phyloP scores from a whole-genome alignment of 1,140 invertebrate genomes.

The Drosophila hydei region DNA sequence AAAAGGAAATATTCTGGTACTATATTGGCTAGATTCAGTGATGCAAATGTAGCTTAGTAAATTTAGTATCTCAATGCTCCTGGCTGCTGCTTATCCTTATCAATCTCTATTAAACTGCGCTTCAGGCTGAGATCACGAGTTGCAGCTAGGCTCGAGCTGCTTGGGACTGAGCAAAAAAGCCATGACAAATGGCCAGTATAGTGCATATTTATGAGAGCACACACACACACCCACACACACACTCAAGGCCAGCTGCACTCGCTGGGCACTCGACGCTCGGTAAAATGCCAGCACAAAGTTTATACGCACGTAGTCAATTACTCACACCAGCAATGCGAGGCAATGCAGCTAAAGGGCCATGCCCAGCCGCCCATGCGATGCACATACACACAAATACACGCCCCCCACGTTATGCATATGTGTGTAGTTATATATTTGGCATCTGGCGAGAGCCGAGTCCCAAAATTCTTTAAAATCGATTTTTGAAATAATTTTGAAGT shows the following conservation, averaged over 20 bases:
- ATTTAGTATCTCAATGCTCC: not conserved
- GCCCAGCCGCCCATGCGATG: slow-evolving; percentile 13
- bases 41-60: not conserved
- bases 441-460: slow-evolving; percentile 4
- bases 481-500: slow-evolving; percentile 51
- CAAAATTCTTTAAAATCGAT: slow-evolving; percentile 53
- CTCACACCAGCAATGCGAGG: slow-evolving; percentile 55
- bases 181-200: slow-evolving; percentile 75
- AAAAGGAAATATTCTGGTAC: not conserved
- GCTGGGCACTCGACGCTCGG: slow-evolving; percentile 35
- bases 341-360: slow-evolving; percentile 16
- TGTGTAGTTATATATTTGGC: slow-evolving; percentile 2
- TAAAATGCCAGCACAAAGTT: slow-evolving; percentile 78
- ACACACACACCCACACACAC: slow-evolving; percentile 19
- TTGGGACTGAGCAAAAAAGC: slow-evolving; percentile 44
- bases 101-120: slow-evolving; percentile 70
- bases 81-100: slow-evolving; percentile 53
- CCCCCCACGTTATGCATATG: slow-evolving; percentile 3
- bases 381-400: slow-evolving; percentile 4
- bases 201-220: slow-evolving; percentile 74
- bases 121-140: slow-evolving; percentile 36
- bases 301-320: slow-evolving; percentile 81
- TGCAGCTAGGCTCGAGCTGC: slow-evolving; percentile 26
- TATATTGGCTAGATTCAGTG: not conserved
- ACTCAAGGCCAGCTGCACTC: slow-evolving; percentile 62